These are phyloP conservation scores for Chloropsis hardwickii DNA, from an alignment of 2,113 vertebrate genomes.

Conservation along the genomic window DNA sequence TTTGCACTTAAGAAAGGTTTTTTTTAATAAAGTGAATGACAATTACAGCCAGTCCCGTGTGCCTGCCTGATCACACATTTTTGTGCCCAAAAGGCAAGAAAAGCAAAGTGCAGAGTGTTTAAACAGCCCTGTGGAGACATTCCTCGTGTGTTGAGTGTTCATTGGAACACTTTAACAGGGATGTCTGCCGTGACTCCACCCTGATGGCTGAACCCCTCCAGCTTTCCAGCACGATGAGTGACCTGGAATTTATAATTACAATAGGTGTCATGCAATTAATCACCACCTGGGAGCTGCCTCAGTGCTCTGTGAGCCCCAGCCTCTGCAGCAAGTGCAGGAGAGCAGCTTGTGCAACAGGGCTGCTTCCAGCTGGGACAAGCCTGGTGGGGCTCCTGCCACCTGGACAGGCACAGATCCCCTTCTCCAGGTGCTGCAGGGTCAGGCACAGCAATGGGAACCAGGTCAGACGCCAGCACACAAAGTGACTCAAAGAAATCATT, in stretches of 20 bases:
- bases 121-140: constrained; percentile 45
- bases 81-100: constrained; percentile 59
- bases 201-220: constrained; percentile 25
- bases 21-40: background rate
- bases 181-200: constrained; percentile 36
- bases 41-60: constrained; percentile 31
- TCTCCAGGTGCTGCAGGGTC: background rate
- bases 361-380: constrained; percentile 23
- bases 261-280: constrained; percentile 58
- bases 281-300: constrained; percentile 30
- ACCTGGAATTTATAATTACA: constrained; percentile 66
- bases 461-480: background rate
- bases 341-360: constrained; percentile 17
- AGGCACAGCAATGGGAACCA: background rate
- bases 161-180: constrained; percentile 42
- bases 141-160: constrained; percentile 48
- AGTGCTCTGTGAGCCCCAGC: background rate
- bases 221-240: constrained; percentile 58
- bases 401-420: background rate
- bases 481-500: background rate
- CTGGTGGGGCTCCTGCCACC: constrained; percentile 2
- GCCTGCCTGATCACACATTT: constrained; percentile 29
- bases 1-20: background rate
- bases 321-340: constrained; percentile 42
- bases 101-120: constrained; percentile 27